Percentiles rank a stretch among this genome's conserved stretches.
These are phyloP conservation scores for human DNA, from an alignment of 2,113 vertebrate genomes.

Conservation along the genomic window DNA sequence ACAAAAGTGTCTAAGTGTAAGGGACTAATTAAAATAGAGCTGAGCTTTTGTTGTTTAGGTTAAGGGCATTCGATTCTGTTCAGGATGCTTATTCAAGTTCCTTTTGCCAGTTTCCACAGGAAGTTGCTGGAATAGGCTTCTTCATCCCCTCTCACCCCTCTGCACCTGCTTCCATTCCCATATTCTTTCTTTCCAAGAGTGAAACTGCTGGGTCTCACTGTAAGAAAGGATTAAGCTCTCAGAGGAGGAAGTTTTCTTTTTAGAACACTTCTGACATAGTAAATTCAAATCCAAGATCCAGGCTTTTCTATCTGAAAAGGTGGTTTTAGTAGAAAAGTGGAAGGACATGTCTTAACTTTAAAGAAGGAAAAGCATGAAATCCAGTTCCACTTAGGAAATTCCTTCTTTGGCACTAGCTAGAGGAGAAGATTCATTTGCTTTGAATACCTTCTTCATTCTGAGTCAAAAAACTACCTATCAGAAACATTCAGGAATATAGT, in stretches of 20 bases:
- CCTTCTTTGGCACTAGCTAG: neutral
- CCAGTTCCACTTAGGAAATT: neutral
- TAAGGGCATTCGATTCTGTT: conserved; percentile 64
- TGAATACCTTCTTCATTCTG: neutral
- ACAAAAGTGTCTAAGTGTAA: conserved; percentile 58
- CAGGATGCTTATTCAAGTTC: conserved; percentile 53
- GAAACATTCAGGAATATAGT: neutral
- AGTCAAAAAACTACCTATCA: neutral
- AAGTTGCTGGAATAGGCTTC: conserved; percentile 34
- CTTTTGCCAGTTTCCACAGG: conserved; percentile 46
- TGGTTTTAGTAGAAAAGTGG: conserved; percentile 29
- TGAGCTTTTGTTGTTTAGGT: conserved; percentile 48
- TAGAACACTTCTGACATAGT: conserved; percentile 54
- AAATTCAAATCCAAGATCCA: conserved; percentile 21
- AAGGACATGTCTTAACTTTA: neutral
- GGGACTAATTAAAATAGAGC: conserved; percentile 45
- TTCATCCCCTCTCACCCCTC: conserved; percentile 19
- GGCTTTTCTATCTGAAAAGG: neutral
- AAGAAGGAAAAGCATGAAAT: neutral
- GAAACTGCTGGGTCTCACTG: conserved; percentile 27
- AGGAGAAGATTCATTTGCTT: neutral
- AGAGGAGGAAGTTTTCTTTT: conserved; percentile 67
- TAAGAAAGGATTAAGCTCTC: conserved; percentile 64
- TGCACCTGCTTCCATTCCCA: conserved; percentile 69
- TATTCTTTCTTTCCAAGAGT: conserved; percentile 16